A percentile compares a stretch with the other conserved stretches of the same genome.
Evolutionary conservation across 2,888 invertebrate species (phyloP).

Genomic region (Oscheius sp.): DNA sequence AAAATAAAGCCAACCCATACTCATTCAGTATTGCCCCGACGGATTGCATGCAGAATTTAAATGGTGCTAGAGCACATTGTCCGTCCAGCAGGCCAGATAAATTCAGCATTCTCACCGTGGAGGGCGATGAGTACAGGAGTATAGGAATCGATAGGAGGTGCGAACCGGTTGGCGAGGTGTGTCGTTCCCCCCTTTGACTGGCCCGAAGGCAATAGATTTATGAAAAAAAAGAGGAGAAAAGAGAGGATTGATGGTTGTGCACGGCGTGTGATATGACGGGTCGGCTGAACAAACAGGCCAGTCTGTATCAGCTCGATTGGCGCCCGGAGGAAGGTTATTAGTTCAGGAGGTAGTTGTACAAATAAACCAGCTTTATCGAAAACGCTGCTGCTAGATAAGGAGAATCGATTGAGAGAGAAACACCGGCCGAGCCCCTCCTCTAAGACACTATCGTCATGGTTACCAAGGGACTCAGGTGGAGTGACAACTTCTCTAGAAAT

Average conservation of each 20-base stretch:
- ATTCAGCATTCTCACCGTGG: constrained; percentile 27
- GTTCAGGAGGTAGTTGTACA: constrained; percentile 19
- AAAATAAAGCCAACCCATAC: too few relatives aligned
- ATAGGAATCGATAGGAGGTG: constrained; percentile 12
- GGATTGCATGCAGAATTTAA: constrained; percentile 27
- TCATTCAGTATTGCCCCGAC: background rate
- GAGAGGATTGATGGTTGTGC: constrained; percentile 1
- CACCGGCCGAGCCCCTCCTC: background rate
- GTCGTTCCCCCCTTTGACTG: background rate
- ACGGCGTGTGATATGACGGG: constrained; percentile 22
- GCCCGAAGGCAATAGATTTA: background rate
- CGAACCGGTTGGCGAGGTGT: constrained; percentile 10
- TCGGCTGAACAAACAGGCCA: constrained; percentile 25
- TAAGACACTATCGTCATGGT: constrained; percentile 11
- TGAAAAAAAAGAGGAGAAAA: background rate
- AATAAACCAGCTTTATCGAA: constrained; percentile 2
- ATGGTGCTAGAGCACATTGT: constrained; percentile 31
- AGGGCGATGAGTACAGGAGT: constrained; percentile 14
- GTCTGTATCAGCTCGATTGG: constrained; percentile 31
- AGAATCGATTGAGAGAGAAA: constrained; percentile 1
- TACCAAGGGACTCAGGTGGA: too few relatives aligned
- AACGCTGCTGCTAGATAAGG: constrained; percentile 1
- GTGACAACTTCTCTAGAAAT: too few relatives aligned
- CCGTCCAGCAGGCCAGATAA: constrained; percentile 27
- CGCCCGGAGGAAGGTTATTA: constrained; percentile 22